These are phyloP conservation scores for Villa cingulata DNA, from an alignment of 2,888 invertebrate genomes.

Conservation along the genomic window DNA sequence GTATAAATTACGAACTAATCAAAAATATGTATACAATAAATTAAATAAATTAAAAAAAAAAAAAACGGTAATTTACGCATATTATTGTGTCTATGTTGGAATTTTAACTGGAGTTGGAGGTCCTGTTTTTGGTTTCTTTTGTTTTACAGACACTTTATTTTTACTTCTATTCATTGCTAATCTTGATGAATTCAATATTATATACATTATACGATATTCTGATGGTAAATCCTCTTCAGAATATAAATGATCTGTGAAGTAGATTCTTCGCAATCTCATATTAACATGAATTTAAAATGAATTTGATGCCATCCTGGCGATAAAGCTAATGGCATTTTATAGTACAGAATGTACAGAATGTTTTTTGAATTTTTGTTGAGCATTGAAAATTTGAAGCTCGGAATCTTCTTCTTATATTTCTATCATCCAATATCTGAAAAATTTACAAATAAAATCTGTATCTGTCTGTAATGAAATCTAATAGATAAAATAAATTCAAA, in stretches of 20 bases:
- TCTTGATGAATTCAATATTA: constrained; percentile 14
- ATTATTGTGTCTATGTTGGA: too few species aligned
- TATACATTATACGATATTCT: constrained; percentile 71
- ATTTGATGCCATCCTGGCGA: constrained; percentile 65
- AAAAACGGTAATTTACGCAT: too few species aligned
- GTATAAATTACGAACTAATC: too few species aligned
- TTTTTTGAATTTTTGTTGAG: constrained; percentile 77
- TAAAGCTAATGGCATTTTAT: constrained; percentile 89
- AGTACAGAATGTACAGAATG: constrained; percentile 94
- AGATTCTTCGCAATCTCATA: constrained; percentile 83
- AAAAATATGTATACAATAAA: too few species aligned
- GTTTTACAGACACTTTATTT: not conserved
- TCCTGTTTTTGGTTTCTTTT: constrained; percentile 23
- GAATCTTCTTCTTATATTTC: constrained; percentile 83
- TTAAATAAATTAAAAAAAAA: too few species aligned
- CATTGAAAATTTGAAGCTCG: constrained; percentile 96
- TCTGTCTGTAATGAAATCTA: too few species aligned
- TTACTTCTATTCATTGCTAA: not conserved
- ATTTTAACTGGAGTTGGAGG: constrained; percentile 25
- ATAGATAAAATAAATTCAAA: not conserved
- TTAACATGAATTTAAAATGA: constrained; percentile 97
- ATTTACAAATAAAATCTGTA: not conserved
- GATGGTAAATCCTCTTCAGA: constrained; percentile 85
- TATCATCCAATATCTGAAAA: constrained; percentile 66
- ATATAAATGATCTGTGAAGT: constrained; percentile 83